Evolutionary conservation across 2,888 invertebrate genomes (phyloP).

Genomic region (Corythucha ciliata): DNA sequence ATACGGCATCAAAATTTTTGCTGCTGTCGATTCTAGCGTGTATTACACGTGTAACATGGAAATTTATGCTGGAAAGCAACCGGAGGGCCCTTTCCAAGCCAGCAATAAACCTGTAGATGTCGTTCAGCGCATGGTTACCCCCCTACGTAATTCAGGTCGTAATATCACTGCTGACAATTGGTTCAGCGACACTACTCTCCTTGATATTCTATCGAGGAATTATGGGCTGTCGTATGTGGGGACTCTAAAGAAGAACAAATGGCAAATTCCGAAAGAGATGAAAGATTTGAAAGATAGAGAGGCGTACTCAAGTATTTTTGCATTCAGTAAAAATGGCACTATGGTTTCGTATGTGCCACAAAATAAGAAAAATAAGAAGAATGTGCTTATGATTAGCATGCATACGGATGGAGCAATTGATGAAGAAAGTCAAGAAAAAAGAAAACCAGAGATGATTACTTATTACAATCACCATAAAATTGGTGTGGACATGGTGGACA

Average conservation of each 20-base stretch:
- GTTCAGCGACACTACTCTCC: slow-evolving; percentile 28
- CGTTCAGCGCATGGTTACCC: slow-evolving; percentile 27
- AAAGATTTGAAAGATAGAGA: slow-evolving; percentile 21
- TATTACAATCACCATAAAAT: too few relatives aligned
- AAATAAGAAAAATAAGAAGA: slow-evolving; percentile 25
- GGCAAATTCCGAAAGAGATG: slow-evolving; percentile 25
- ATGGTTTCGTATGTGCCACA: slow-evolving; percentile 23
- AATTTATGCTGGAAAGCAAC: slow-evolving; percentile 30
- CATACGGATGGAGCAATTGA: too few relatives aligned
- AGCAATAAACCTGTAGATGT: slow-evolving; percentile 26
- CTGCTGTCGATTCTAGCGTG: slow-evolving; percentile 26
- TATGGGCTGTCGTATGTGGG: slow-evolving; percentile 31
- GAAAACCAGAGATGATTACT: too few relatives aligned
- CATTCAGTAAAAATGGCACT: slow-evolving; percentile 15
- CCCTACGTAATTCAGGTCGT: slow-evolving; percentile 25
- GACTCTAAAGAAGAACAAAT: slow-evolving; percentile 32
- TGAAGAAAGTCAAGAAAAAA: too few relatives aligned
- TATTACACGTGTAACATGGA: slow-evolving; percentile 31
- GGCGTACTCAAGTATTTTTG: slow-evolving; percentile 17
- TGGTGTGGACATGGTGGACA: too few relatives aligned
- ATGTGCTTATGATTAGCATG: too few relatives aligned
- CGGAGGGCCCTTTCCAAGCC: slow-evolving; percentile 27
- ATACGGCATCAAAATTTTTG: slow-evolving; percentile 39
- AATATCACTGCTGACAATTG: slow-evolving; percentile 37
- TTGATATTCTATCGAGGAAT: slow-evolving; percentile 24